Conservation (phyloP, 1,140 invertebrate genomes). For the Mercenaria mercenaria region DNA sequence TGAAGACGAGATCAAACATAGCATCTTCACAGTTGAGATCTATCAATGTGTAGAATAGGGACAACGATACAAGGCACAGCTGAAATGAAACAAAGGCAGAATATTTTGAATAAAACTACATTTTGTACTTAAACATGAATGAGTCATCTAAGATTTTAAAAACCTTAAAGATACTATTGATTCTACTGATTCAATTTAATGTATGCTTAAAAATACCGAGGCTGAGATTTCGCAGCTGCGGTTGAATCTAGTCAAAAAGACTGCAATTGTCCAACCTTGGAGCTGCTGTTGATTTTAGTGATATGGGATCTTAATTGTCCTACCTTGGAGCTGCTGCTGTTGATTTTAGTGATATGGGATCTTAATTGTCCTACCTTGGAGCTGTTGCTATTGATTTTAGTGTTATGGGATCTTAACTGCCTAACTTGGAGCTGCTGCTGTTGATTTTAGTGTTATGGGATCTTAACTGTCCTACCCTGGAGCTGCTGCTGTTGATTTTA, state of each 20-base stretch:
- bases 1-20: constrained; percentile 96
- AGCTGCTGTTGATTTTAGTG: background rate
- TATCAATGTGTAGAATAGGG: constrained; percentile 95
- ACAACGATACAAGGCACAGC: constrained; percentile 95
- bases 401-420: too few species aligned
- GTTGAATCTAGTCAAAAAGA: too few species aligned
- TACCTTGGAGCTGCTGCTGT: constrained; percentile 82
- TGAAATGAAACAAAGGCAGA: constrained; percentile 85
- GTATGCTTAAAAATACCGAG: background rate
- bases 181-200: background rate
- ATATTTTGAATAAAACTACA: too few species aligned
- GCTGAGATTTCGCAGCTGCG: background rate
- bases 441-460: too few species aligned
- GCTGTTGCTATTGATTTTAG: background rate
- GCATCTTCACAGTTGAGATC: constrained; percentile 98
- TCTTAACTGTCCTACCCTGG: background rate
- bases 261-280: too few species aligned
- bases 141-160: background rate
- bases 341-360: constrained; percentile 74
- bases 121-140: constrained; percentile 6
- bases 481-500: background rate
- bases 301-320: background rate
- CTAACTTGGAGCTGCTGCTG: background rate
- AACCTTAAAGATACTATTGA: background rate
- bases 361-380: background rate